Conservation (phyloP, 2,113 vertebrate species). For the Baryphthengus martii region DNA sequence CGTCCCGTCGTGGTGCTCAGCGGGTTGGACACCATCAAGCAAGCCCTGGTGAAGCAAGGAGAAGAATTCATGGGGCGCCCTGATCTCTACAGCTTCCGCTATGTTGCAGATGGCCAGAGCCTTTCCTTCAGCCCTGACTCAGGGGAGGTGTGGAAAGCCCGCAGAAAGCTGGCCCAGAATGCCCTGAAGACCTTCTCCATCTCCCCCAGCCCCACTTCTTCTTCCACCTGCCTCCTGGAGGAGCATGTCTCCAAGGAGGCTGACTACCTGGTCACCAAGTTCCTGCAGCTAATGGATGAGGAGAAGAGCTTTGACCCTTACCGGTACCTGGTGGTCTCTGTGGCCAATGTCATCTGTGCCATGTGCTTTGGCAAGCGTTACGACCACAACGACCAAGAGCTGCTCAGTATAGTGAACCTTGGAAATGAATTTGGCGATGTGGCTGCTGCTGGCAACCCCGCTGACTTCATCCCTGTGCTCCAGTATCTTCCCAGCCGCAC, state of each 20-base stretch:
- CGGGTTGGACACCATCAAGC: slow-evolving; percentile 76
- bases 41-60: slow-evolving; percentile 86
- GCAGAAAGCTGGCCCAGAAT: slow-evolving; percentile 77
- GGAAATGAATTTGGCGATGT: slow-evolving; percentile 75
- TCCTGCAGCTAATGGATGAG: slow-evolving; percentile 66
- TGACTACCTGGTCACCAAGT: slow-evolving; percentile 69
- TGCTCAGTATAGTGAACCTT: slow-evolving; percentile 73
- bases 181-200: slow-evolving; percentile 78
- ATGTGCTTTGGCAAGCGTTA: slow-evolving; percentile 85
- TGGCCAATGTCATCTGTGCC: slow-evolving; percentile 85
- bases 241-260: slow-evolving; percentile 81
- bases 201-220: slow-evolving; percentile 12
- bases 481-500: slow-evolving; percentile 76
- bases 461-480: slow-evolving; percentile 75
- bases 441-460: slow-evolving; percentile 73
- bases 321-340: slow-evolving; percentile 79
- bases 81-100: slow-evolving; percentile 72
- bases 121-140: slow-evolving; percentile 78
- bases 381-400: slow-evolving; percentile 76
- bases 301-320: slow-evolving; percentile 78
- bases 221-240: slow-evolving; percentile 73
- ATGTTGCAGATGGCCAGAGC: slow-evolving; percentile 65
- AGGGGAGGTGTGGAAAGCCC: slow-evolving; percentile 72
- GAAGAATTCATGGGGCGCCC: slow-evolving; percentile 89
- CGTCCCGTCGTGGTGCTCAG: slow-evolving; percentile 88